phyloP scores from a whole-genome alignment of 2,797 vertebrate species.

The Antennarius maculatus region DNA sequence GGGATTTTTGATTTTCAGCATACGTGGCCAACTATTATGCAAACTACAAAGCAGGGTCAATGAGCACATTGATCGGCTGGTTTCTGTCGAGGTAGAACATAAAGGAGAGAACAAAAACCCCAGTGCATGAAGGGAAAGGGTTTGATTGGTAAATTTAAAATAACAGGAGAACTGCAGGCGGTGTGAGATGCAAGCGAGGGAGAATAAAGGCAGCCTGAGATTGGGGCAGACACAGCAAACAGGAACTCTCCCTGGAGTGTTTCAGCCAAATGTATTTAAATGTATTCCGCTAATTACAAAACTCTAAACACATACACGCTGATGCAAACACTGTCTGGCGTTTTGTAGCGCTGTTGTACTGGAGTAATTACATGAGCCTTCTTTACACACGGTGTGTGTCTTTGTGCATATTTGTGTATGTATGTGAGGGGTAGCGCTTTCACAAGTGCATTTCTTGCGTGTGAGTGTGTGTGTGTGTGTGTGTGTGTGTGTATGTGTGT shows the following conservation, averaged over 20 bases:
- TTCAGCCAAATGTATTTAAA: conserved; percentile 83
- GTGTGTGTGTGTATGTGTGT: conserved; percentile 43
- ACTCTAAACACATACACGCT: conserved; percentile 78
- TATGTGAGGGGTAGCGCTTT: conserved; percentile 29
- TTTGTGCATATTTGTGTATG: conserved; percentile 43
- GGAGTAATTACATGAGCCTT: conserved; percentile 70
- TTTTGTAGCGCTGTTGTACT: conserved; percentile 74
- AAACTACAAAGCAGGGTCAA: conserved; percentile 47
- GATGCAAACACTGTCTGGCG: conserved; percentile 76
- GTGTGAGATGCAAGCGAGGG: conserved; percentile 38
- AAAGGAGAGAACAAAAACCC: conserved; percentile 55
- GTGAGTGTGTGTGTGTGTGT: conserved; percentile 30
- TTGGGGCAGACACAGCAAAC: conserved; percentile 72
- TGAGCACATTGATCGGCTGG: conserved; percentile 41
- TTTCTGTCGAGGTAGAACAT: conserved; percentile 50
- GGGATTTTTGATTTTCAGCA: conserved; percentile 19
- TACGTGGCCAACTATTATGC: conserved; percentile 36
- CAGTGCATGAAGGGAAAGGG: conserved; percentile 55
- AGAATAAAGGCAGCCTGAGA: conserved; percentile 68
- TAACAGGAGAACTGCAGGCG: conserved; percentile 55
- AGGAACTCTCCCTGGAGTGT: conserved; percentile 74
- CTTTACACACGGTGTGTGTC: conserved; percentile 46
- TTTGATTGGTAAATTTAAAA: conserved; percentile 67
- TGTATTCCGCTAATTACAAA: conserved; percentile 86
- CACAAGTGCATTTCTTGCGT: conserved; percentile 38